Percentiles rank a stretch among this genome's conserved stretches.
Conservation (phyloP, 1,140 invertebrate genomes). For the Caenorhabditis remanei region DNA sequence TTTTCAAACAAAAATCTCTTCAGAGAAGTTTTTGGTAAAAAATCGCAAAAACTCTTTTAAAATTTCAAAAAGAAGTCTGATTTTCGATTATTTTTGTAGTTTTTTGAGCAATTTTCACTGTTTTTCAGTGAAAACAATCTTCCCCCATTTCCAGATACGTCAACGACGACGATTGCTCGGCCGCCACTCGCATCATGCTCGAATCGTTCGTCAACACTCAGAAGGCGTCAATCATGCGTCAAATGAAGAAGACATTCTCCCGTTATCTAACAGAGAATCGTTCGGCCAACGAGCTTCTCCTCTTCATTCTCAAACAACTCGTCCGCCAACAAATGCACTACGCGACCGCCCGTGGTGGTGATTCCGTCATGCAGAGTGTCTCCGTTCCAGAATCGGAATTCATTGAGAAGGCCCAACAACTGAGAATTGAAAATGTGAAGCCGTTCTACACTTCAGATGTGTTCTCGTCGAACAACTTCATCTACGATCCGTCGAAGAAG, state of each 20-base stretch:
- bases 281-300: slow-evolving; percentile 94
- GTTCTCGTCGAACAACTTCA: slow-evolving; percentile 91
- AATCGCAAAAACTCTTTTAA: no score
- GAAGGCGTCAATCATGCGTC: slow-evolving; percentile 96
- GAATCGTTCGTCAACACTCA: slow-evolving; percentile 98
- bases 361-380: slow-evolving; percentile 81
- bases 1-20: no score
- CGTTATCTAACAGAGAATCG: slow-evolving; percentile 93
- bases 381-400: slow-evolving; percentile 93
- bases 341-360: slow-evolving; percentile 81
- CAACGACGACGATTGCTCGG: slow-evolving; percentile 94
- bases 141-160: slow-evolving; percentile 82
- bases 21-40: no score
- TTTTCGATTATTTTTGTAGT: no score
- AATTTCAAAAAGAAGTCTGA: no score
- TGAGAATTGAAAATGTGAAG: slow-evolving; percentile 90
- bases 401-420: slow-evolving; percentile 89
- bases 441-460: slow-evolving; percentile 92
- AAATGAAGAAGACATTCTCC: slow-evolving; percentile 94
- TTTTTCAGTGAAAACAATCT: no score
- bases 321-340: slow-evolving; percentile 91
- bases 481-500: slow-evolving; percentile 87
- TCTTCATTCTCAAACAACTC: slow-evolving; percentile 93
- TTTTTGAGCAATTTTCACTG: no score
- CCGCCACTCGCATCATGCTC: slow-evolving; percentile 93